Conservation (phyloP, 2,888 invertebrate species). For the Sarcophaga rosellei region DNA sequence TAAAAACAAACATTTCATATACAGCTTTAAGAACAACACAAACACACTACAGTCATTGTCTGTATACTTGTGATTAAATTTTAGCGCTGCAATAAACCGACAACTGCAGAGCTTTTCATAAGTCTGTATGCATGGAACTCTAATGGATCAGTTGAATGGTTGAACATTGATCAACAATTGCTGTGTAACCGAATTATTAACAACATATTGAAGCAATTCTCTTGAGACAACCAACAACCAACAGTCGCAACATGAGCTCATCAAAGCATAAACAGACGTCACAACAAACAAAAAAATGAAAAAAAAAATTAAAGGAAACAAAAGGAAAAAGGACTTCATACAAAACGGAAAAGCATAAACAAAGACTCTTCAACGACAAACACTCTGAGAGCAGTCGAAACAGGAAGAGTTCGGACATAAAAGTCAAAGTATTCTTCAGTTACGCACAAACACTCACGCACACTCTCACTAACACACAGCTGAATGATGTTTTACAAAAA, state of each 20-base stretch:
- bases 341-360: conserved; percentile 43
- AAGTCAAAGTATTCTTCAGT: conserved; percentile 51
- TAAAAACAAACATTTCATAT: conserved; percentile 36
- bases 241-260: conserved; percentile 57
- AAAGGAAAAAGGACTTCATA: neutral
- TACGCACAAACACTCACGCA: conserved; percentile 21
- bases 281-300: neutral
- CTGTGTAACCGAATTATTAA: conserved; percentile 54
- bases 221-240: conserved; percentile 50
- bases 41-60: neutral
- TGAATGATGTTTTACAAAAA: conserved; percentile 36
- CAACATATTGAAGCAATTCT: conserved; percentile 54
- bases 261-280: conserved; percentile 32
- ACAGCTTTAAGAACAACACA: conserved; percentile 25
- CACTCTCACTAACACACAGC: neutral
- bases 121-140: neutral
- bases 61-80: conserved; percentile 36
- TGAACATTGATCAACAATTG: conserved; percentile 60
- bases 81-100: neutral
- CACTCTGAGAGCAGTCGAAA: neutral
- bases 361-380: conserved; percentile 33
- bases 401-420: conserved; percentile 44
- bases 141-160: conserved; percentile 44
- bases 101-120: too few species aligned
- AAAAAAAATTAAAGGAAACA: too few species aligned